Evolutionary conservation across 2,113 vertebrate species (phyloP).

Genomic region (Neolamprologus longior): DNA sequence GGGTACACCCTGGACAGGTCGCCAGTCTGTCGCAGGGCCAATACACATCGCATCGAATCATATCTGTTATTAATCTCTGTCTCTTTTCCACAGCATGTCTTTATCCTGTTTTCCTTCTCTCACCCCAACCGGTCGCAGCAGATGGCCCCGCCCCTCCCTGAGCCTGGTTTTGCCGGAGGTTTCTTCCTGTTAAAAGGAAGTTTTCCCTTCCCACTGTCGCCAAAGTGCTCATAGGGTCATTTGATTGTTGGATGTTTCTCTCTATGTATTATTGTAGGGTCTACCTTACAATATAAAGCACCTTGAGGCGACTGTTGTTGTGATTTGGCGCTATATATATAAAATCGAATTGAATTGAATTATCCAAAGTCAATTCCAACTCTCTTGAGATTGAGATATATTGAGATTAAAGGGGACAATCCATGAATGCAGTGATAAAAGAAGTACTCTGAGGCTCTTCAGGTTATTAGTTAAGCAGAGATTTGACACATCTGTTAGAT

Average conservation of each 20-base stretch:
- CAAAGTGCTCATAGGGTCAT: neutral
- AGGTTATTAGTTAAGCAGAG: neutral
- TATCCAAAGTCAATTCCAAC: neutral
- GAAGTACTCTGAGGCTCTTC: neutral
- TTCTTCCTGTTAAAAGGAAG: neutral
- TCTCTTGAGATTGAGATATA: neutral
- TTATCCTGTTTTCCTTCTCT: neutral
- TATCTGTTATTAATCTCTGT: accelerated
- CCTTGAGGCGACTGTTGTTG: neutral
- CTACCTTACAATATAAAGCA: neutral
- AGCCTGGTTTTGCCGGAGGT: neutral
- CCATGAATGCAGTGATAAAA: neutral
- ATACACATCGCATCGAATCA: accelerated
- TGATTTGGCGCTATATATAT: neutral
- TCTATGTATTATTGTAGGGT: neutral
- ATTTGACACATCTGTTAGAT: neutral
- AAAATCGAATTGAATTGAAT: neutral
- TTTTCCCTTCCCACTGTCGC: neutral
- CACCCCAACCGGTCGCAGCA: neutral
- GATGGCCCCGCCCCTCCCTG: accelerated
- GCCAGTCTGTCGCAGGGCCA: no score
- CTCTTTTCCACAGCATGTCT: no score
- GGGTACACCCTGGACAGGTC: no score
- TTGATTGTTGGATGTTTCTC: neutral
- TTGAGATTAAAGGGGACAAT: neutral